Base-by-base conservation (phyloP, 2,113 vertebrate species). In the Columbina picui region DNA sequence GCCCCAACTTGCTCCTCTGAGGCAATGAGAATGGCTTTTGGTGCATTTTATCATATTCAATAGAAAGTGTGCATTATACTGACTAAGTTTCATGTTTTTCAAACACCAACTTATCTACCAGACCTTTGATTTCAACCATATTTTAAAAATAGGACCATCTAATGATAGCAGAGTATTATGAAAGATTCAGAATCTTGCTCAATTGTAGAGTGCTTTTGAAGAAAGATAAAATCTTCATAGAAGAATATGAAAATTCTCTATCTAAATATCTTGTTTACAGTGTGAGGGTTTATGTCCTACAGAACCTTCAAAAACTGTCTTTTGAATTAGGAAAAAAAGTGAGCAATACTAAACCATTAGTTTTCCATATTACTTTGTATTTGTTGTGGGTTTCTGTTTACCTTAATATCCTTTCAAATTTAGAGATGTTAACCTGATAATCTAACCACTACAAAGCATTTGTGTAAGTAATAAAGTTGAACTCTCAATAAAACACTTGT, bases 371-470 rank as follows among this genome's bases (percentile, higher is more conserved):
- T 36, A 9, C 36, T 84, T 60, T 91, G 17, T 74, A 55, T 94
- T 94, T 92, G 59, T 75, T 84, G 61, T 16, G 0, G 30, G 8
- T 92, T 89, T 78, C 76, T 87, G 47, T 91, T 93, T 94, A 87
- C 83, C 10, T 16, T 71, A 75, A 81, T 67, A 68, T 70, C 67
- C 64, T 39, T 56, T 73, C 0, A 36, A 94, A 94, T 82, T 64
- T 43, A 82, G 77, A 95, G 69, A 70, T 82, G 91, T 92, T 94
- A 91, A 92, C 89, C 73, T 20, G 21, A 90, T 41, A 90, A 63
- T 70, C 63, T 70, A 83, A 77, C 32, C 30, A 52, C 50, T 69
- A 76, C 61, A 79, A 87, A 91, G 17, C 19, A 75, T 56, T 86
- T 82, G 18, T 67, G 22, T 55, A 80, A 84, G 57, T 64, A 45